These are phyloP conservation scores for Popillia japonica DNA, from an alignment of 1,140 invertebrate species.

Conservation along the genomic window DNA sequence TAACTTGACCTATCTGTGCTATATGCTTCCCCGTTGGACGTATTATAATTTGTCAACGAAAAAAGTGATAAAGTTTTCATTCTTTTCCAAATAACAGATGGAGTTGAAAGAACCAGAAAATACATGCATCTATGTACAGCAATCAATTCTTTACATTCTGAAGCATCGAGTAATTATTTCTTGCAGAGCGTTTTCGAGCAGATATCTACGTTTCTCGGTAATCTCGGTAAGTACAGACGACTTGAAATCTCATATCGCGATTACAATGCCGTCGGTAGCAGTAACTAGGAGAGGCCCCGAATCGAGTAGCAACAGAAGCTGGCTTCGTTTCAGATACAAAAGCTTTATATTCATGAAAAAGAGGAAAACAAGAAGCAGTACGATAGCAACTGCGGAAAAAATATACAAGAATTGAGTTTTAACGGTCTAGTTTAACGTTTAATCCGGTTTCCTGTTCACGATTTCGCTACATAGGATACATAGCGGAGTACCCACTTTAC, in stretches of 20 bases:
- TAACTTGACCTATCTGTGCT: no score
- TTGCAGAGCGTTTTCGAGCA: background rate
- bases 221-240: slow-evolving; percentile 9
- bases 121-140: background rate
- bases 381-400: background rate
- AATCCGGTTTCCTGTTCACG: background rate
- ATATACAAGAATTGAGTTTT: background rate
- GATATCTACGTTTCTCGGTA: background rate
- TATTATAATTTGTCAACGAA: background rate
- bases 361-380: background rate
- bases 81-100: background rate
- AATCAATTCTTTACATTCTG: background rate
- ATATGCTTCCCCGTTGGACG: background rate
- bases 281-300: background rate
- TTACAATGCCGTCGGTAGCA: background rate
- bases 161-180: slow-evolving; percentile 18
- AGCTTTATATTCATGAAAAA: background rate
- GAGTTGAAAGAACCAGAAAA: background rate
- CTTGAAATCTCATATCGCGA: background rate
- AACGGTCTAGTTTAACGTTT: background rate
- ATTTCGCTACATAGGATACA: background rate
- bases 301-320: background rate
- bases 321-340: background rate
- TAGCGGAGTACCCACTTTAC: background rate
- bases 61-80: background rate